Evolutionary conservation across 2,113 vertebrate genomes (phyloP).

Genomic region (Aegotheles bennettii): DNA sequence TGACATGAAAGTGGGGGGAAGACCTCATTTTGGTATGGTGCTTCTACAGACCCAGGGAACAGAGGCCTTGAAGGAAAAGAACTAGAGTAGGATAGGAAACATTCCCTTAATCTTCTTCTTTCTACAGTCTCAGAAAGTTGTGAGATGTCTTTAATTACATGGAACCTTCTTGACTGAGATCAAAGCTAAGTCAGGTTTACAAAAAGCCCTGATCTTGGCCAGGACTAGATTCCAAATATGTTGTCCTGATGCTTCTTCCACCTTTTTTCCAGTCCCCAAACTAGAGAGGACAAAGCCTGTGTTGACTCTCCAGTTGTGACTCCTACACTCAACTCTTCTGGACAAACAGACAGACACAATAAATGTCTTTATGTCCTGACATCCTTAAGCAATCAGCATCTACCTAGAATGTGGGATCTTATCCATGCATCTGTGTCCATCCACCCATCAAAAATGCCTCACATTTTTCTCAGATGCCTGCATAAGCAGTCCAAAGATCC

Average conservation of each 20-base stretch:
- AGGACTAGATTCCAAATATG: background rate
- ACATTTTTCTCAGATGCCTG: background rate
- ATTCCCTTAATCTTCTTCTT: background rate
- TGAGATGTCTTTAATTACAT: background rate
- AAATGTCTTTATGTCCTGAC: background rate
- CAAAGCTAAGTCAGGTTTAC: background rate
- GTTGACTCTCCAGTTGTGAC: background rate
- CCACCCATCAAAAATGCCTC: background rate
- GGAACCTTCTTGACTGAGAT: background rate
- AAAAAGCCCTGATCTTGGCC: background rate
- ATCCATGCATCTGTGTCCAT: too few species aligned
- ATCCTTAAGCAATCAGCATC: background rate
- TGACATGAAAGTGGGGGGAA: background rate
- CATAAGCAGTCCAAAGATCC: background rate
- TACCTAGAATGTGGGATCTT: background rate
- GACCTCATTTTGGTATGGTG: background rate
- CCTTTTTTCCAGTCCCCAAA: background rate
- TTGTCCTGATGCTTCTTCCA: background rate
- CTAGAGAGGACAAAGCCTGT: background rate
- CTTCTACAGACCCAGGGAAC: background rate
- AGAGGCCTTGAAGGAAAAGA: background rate
- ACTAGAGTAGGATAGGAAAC: background rate
- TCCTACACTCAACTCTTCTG: background rate
- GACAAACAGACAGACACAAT: background rate
- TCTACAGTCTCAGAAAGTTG: background rate